Conservation (phyloP, 1,140 invertebrate genomes). For the Orchestia grillus region DNA sequence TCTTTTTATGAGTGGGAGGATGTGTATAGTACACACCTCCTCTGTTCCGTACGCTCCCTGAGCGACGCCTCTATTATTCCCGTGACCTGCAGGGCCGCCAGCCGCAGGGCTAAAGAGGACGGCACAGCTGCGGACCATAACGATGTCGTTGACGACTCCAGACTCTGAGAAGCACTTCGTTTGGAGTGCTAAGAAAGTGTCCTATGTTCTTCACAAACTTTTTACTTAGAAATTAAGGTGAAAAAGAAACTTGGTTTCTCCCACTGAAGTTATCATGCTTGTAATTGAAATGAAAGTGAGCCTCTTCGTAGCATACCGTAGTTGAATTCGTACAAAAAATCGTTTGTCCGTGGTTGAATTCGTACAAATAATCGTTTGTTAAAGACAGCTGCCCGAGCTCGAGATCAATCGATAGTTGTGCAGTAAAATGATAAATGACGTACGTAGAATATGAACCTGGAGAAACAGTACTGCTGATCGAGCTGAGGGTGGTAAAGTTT, state of each 20-base stretch:
- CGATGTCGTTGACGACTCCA: background rate
- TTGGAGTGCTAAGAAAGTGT: background rate
- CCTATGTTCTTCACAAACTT: background rate
- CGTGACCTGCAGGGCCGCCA: background rate
- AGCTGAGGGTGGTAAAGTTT: background rate
- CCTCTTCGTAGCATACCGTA: background rate
- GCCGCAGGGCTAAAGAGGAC: background rate
- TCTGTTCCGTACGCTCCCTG: background rate
- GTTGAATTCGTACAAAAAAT: no score
- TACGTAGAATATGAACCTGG: background rate
- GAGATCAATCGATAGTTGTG: background rate
- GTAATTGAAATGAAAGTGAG: background rate
- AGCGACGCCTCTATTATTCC: background rate
- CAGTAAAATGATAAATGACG: background rate
- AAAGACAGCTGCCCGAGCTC: background rate
- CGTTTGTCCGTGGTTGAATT: no score
- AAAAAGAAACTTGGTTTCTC: background rate
- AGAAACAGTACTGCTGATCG: background rate
- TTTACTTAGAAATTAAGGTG: background rate
- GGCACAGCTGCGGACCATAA: background rate
- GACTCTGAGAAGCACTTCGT: background rate
- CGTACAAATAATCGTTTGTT: no score
- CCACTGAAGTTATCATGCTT: background rate
- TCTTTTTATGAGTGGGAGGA: background rate
- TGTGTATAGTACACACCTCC: background rate